Base-by-base conservation (phyloP, 2,797 vertebrate species). In the Cynodonichthys magdalenae region DNA sequence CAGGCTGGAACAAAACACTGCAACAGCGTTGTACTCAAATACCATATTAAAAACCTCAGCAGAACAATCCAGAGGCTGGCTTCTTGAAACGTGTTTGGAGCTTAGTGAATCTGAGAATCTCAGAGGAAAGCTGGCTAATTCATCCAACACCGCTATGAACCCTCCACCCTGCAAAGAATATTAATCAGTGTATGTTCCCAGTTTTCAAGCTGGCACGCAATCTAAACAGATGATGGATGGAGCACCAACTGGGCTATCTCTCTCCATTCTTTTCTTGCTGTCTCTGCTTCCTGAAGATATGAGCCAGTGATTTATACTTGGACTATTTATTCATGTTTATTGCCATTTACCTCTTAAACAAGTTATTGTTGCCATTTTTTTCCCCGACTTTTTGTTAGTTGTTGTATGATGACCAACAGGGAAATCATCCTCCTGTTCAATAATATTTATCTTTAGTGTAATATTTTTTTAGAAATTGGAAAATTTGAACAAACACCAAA, bases 211-310 rank as follows among this genome's bases (percentile, higher is more conserved):
- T 87, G 90, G 88, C 85, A 84, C 74, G 79, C 77, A 67, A 76
- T 79, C 84, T 80, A 85, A 86, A 88, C 87, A 88, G 85, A 91
- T 91, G 89, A 91, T 85, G 87, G 84, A 92, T 90, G 83, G 75
- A 82, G 76, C 71, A 85, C 79, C 85, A 81, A 88, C 82, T 84
- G 83, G 77, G 71, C 79, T 84, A 72, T 84, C 79, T 73, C 81
- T 69, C 70, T 55, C 44, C 69, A 58, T 62, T 70, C 57, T 66
- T 53, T 59, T 70, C 71, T 66, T 50, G 1, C 27, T 59, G 69
- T 68, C 71, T 58, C 74, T 41, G 64, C 67, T 59, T 71, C 74
- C 77, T 75, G 65, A 71, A 82, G 80, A 86, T 85, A 83, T 63
- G 59, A 80, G 65, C 63, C 80, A 83, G 64, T 82, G 61, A 87